Evolutionary conservation across 2,113 vertebrate genomes (phyloP).

Genomic region (Orthonyx spaldingii): DNA sequence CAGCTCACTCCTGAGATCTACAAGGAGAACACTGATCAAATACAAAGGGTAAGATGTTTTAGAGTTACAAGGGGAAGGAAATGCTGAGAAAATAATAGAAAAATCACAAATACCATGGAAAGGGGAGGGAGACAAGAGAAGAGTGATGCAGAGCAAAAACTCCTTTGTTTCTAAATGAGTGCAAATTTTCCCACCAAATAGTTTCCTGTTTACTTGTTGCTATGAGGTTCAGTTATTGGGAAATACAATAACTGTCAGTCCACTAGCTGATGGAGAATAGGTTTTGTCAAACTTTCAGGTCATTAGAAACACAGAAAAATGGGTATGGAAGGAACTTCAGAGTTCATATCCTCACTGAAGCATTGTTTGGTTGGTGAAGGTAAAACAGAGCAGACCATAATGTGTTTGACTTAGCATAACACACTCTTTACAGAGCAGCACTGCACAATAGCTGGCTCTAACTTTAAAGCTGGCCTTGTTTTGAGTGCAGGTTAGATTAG

Average conservation of each 20-base stretch:
- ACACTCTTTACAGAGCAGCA: background rate
- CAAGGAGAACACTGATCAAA: background rate
- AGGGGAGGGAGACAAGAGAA: background rate
- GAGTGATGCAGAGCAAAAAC: background rate
- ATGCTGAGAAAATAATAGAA: background rate
- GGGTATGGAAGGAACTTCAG: background rate
- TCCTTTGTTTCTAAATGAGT: conserved; percentile 14
- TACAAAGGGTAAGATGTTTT: background rate
- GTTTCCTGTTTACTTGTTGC: conserved; percentile 38
- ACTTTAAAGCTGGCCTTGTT: background rate
- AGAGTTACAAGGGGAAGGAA: background rate
- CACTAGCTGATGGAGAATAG: background rate
- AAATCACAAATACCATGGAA: background rate
- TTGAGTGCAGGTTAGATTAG: background rate
- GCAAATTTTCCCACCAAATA: conserved; percentile 6
- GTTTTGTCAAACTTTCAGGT: background rate
- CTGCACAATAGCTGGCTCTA: background rate
- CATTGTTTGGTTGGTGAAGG: background rate
- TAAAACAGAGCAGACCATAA: background rate
- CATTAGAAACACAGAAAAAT: background rate
- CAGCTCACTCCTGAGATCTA: background rate
- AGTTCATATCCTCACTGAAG: background rate
- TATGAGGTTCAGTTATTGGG: background rate
- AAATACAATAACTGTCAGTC: background rate
- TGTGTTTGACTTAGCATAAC: background rate